These are phyloP conservation scores for Forbesichthys papilliferus DNA, from an alignment of 2,113 vertebrate genomes.

Conservation along the genomic window DNA sequence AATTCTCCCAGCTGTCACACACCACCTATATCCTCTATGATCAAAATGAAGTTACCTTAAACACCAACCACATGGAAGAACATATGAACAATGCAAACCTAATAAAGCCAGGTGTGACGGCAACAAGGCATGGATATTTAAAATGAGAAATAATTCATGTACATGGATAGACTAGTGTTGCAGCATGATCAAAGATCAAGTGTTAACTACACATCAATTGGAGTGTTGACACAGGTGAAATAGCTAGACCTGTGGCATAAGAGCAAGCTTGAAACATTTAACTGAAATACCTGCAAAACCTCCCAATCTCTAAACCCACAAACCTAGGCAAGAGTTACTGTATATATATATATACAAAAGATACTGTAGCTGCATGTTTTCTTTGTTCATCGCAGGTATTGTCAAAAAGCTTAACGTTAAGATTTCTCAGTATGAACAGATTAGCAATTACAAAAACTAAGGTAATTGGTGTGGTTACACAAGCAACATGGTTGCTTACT, in stretches of 20 bases:
- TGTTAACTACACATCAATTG: slow-evolving; percentile 52
- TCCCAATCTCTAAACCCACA: slow-evolving; percentile 45
- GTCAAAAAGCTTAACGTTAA: background rate
- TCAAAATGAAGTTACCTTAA: slow-evolving; percentile 76
- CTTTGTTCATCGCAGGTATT: slow-evolving; percentile 40
- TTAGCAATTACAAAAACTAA: slow-evolving; percentile 25
- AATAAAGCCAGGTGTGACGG: slow-evolving; percentile 13
- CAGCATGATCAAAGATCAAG: slow-evolving; percentile 4
- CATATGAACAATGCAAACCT: slow-evolving; percentile 35
- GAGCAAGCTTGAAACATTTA: slow-evolving; percentile 70
- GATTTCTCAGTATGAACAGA: slow-evolving; percentile 29
- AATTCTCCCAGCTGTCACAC: slow-evolving; percentile 35
- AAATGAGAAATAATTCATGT: slow-evolving; percentile 37
- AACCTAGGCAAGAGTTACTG: slow-evolving; percentile 40
- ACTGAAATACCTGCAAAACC: slow-evolving; percentile 41
- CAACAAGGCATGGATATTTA: slow-evolving; percentile 17
- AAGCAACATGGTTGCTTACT: slow-evolving; percentile 53
- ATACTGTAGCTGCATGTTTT: slow-evolving; percentile 45
- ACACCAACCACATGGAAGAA: slow-evolving; percentile 43
- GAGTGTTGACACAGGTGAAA: slow-evolving; percentile 68
- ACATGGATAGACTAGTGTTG: slow-evolving; percentile 36
- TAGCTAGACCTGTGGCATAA: slow-evolving; percentile 33
- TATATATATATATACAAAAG: slow-evolving; percentile 50
- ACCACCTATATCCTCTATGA: slow-evolving; percentile 74
- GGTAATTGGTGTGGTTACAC: slow-evolving; percentile 57